phyloP scores from a whole-genome alignment of 1,140 invertebrate genomes.

The Drosophila navojoa region DNA sequence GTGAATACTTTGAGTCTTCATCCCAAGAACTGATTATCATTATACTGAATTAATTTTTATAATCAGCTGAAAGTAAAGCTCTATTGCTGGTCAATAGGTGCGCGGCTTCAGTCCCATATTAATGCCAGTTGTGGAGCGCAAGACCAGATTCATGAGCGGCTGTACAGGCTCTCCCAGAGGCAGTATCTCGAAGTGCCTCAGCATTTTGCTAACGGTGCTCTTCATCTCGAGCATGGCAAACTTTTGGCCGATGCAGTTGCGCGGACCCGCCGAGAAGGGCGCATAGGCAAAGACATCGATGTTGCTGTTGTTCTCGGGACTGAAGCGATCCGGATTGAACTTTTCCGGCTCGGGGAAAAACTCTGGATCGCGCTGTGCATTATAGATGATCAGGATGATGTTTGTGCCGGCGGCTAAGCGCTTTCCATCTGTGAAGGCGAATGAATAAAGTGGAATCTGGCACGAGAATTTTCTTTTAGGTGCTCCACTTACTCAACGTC shows the following conservation, averaged over 20 bases:
- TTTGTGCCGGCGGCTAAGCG: conserved; percentile 82
- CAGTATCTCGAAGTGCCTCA: conserved; percentile 82
- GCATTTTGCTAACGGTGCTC: conserved; percentile 82
- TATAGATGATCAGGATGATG: conserved; percentile 82
- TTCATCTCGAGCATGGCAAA: conserved; percentile 93
- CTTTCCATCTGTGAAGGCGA: conserved; percentile 57
- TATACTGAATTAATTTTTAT: too few species aligned
- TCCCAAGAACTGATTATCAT: too few species aligned
- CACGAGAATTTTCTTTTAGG: not conserved
- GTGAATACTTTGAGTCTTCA: too few species aligned
- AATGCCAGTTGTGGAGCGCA: conserved; percentile 70
- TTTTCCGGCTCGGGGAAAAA: conserved; percentile 86
- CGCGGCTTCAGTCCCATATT: conserved; percentile 70
- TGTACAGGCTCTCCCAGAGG: conserved; percentile 59
- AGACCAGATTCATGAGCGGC: conserved; percentile 60
- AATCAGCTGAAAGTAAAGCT: too few species aligned
- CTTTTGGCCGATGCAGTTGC: conserved; percentile 90
- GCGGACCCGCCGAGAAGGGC: conserved; percentile 88
- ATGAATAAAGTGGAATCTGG: not conserved
- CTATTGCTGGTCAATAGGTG: not conserved
- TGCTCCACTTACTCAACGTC: conserved; percentile 58
- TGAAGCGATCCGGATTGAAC: conserved; percentile 88
- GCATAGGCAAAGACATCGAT: conserved; percentile 85
- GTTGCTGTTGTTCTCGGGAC: conserved; percentile 75
- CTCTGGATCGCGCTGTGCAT: conserved; percentile 85